These are phyloP conservation scores for Pomacea maculata DNA, from an alignment of 1,140 invertebrate genomes.

Conservation along the genomic window DNA sequence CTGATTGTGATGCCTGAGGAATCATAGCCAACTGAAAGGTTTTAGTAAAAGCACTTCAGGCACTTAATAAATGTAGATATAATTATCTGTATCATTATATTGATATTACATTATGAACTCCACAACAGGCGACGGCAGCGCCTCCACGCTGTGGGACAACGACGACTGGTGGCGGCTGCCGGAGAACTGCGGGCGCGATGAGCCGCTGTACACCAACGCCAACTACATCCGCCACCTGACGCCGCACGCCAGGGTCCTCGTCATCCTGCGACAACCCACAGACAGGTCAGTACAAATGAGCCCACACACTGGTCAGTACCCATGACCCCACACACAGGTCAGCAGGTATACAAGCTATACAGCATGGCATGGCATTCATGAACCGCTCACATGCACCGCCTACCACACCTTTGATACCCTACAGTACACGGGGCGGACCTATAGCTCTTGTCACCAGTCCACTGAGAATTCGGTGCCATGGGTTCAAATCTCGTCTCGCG, in stretches of 20 bases:
- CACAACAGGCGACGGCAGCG: constrained; percentile 53
- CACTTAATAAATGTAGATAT: too few relatives aligned
- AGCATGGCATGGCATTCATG: too few relatives aligned
- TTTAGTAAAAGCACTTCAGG: too few relatives aligned
- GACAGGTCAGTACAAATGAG: constrained; percentile 45
- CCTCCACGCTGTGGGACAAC: constrained; percentile 58
- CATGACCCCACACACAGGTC: background rate
- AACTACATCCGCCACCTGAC: constrained; percentile 51
- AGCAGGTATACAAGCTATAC: too few relatives aligned
- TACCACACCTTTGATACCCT: background rate
- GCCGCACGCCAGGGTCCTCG: constrained; percentile 51
- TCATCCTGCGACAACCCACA: constrained; percentile 54
- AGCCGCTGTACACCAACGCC: constrained; percentile 49
- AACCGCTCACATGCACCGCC: background rate
- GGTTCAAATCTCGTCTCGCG: too few relatives aligned
- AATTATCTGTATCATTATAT: too few relatives aligned
- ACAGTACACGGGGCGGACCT: background rate
- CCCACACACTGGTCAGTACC: constrained; percentile 50
- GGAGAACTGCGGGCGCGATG: constrained; percentile 44
- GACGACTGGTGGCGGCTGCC: constrained; percentile 53
- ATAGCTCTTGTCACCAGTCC: too few relatives aligned
- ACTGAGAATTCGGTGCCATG: too few relatives aligned
- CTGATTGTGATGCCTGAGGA: too few relatives aligned
- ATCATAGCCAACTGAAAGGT: too few relatives aligned
- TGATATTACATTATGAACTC: background rate